Evolutionary conservation across 2,888 invertebrate genomes (phyloP).

Genomic region (Elysia crispata): DNA sequence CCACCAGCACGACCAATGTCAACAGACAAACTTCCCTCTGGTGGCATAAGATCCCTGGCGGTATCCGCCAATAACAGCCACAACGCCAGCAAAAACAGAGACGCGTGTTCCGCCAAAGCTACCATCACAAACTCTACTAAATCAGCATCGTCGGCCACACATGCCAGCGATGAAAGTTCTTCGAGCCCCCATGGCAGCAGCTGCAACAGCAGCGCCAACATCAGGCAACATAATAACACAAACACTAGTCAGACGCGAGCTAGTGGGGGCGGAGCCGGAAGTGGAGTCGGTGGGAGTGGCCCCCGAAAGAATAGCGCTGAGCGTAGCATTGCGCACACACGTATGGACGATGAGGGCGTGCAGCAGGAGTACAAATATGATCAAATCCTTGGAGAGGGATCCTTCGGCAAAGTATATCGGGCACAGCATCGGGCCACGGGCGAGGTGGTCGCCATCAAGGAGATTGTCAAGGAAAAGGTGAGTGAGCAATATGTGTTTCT

Average conservation of each 20-base stretch:
- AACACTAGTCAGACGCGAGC: not conserved
- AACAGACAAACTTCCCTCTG: too few relatives aligned
- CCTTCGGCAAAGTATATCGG: constrained; percentile 74
- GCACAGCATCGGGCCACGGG: constrained; percentile 66
- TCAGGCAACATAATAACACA: not conserved
- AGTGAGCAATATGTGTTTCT: not conserved
- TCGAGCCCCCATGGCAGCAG: too few relatives aligned
- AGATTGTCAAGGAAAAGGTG: constrained; percentile 77
- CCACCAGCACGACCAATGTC: too few relatives aligned
- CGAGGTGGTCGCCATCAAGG: constrained; percentile 75
- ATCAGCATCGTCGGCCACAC: too few relatives aligned
- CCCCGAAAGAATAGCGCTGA: constrained; percentile 55
- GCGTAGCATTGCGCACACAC: constrained; percentile 71
- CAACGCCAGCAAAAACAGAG: too few relatives aligned
- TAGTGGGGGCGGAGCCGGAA: not conserved
- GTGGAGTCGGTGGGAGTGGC: not conserved
- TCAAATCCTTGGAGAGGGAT: constrained; percentile 75
- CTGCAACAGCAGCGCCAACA: too few relatives aligned
- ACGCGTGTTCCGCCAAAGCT: too few relatives aligned
- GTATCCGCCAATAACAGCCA: too few relatives aligned
- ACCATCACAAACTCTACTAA: too few relatives aligned
- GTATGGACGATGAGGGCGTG: constrained; percentile 71
- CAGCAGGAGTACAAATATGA: constrained; percentile 63
- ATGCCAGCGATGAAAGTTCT: too few relatives aligned
- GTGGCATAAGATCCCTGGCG: too few relatives aligned